Evolutionary conservation across 2,113 vertebrate species (phyloP).

Genomic region (Erythrolamprus reginae): DNA sequence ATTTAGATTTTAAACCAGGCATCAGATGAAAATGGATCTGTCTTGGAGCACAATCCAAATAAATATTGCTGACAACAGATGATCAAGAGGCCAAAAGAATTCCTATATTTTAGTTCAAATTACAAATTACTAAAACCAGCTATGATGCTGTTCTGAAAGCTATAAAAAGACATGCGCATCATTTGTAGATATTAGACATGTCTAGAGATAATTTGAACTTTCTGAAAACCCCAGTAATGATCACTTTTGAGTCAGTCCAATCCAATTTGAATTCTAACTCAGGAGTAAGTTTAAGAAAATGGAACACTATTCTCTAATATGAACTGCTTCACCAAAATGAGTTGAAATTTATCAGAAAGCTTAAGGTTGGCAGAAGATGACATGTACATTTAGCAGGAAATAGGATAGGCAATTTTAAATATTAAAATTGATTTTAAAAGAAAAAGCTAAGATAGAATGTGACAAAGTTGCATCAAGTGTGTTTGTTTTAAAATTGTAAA

Average conservation of each 20-base stretch:
- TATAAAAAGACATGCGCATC: not conserved
- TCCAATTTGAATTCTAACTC: not conserved
- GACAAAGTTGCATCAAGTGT: not conserved
- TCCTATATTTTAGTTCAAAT: not conserved
- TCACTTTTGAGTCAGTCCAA: not conserved
- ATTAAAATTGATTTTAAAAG: not conserved
- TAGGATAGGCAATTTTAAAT: not conserved
- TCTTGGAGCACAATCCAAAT: not conserved
- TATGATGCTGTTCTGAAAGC: not conserved
- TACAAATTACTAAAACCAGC: not conserved
- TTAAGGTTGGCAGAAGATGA: not conserved
- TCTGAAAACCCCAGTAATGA: not conserved
- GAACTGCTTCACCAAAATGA: not conserved
- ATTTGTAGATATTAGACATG: not conserved
- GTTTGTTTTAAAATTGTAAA: not conserved
- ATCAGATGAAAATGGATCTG: not conserved
- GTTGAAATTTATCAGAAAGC: not conserved
- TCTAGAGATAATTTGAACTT: not conserved
- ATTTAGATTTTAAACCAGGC: not conserved
- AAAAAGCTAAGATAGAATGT: not conserved
- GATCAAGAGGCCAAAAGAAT: not conserved
- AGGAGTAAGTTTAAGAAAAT: not conserved
- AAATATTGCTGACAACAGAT: not conserved
- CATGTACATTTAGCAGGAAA: not conserved
- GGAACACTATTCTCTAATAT: not conserved